Evolutionary conservation across 2,113 vertebrate genomes (phyloP).

Genomic region (Delphinapterus leucas): DNA sequence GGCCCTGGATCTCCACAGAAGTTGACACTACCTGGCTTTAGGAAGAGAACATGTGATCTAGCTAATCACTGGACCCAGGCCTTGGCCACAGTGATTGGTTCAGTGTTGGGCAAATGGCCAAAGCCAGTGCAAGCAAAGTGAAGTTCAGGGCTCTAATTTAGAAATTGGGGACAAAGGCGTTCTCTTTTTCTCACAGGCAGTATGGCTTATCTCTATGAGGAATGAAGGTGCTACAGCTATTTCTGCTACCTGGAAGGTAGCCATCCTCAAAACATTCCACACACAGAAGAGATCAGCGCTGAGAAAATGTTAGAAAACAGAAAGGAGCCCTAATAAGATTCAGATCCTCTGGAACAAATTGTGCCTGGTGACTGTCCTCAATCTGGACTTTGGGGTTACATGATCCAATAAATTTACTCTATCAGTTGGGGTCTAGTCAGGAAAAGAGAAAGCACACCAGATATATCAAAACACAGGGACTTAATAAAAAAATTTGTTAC

Average conservation of each 20-base stretch:
- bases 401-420: not conserved
- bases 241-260: not conserved
- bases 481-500: constrained; percentile 1
- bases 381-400: not conserved
- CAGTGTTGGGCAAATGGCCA: not conserved
- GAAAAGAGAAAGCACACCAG: not conserved
- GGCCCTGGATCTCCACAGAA: not conserved
- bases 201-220: not conserved
- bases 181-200: not conserved
- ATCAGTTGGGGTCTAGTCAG: not conserved
- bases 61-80: not conserved
- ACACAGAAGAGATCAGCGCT: not conserved
- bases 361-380: not conserved
- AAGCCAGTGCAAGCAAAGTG: not conserved
- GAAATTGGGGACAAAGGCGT: not conserved
- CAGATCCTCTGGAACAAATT: not conserved
- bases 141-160: not conserved
- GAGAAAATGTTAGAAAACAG: not conserved
- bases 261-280: not conserved
- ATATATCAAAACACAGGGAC: constrained; percentile 27
- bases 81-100: not conserved
- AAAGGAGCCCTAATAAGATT: not conserved
- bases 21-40: not conserved
- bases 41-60: not conserved
- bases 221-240: not conserved